Base-by-base conservation (phyloP, 2,888 invertebrate genomes). In the Agrotis ipsilon region DNA sequence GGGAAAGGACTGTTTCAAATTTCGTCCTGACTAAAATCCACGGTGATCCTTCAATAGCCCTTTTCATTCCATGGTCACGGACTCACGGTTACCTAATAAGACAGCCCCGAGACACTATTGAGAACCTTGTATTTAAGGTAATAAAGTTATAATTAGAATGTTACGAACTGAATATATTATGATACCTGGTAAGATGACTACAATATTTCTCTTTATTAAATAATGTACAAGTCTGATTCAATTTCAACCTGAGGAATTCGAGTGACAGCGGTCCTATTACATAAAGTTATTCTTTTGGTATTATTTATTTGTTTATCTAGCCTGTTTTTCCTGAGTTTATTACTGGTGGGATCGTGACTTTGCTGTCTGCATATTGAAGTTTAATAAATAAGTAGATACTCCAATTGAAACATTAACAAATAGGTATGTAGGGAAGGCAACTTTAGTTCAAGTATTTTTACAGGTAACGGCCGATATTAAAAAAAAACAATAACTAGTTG, bases 261-360 rank as follows among this genome's bases (percentile, higher is more conserved):
- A 76, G 62, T 46, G 76, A 49, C 67, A 61, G 21, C 16, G 39
- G 75, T 75, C 66, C 27, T 27, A 48, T 75, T 61, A n/a, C 16
- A 16, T 21, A 27, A 45, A 51, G n/a, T 60, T 45, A n/a, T 61
- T 51, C 14, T 43, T 72, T 72, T 16, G 1, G n/a, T 49, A n/a
- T 27, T 14, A 4, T 48, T 67, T 51, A 27, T 51, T 51, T 43
- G 2, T 39, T 48, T 27, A 18, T 51, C 27, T 60, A 32, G 7
- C 2, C 24, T 18, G 16, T 27, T 51, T 49, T 5, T 21, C 3
- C 13, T 21, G 6, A n/a, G 14, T 59, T 5, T 21, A 14, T n/a
- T 18, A 13, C 24, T 59, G 11, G 11, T 6, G 18, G 9, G 18
- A 51, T 43, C 9, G 16, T 58, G 5, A 6, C 45, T 5, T 39